Conservation (phyloP, 2,797 vertebrate genomes). For the Pseudopleuronectes americanus region DNA sequence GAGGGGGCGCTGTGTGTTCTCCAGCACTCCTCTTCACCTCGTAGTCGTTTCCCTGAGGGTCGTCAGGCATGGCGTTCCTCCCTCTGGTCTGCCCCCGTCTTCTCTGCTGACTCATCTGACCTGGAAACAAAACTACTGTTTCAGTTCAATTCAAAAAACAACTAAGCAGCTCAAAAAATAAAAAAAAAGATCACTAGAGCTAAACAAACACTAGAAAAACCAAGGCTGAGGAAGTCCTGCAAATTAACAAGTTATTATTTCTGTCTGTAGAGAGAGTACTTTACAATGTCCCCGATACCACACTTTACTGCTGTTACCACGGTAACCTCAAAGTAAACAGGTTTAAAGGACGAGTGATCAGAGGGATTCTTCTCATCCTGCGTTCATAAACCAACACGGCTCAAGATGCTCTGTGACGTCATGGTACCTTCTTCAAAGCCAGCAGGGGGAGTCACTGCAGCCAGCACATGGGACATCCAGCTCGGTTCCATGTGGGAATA, state of each 20-base stretch:
- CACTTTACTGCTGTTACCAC: background rate
- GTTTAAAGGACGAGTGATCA: no score
- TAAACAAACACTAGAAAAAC: background rate
- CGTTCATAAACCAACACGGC: no score
- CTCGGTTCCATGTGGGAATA: constrained; percentile 33
- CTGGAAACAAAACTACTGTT: constrained; percentile 8
- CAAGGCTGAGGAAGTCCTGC: no score
- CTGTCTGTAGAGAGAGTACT: no score
- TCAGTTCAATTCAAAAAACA: no score
- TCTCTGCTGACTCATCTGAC: constrained; percentile 42
- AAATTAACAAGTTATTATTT: no score
- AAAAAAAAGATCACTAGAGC: background rate
- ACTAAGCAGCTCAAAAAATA: background rate
- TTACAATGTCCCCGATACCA: no score
- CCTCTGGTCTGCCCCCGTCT: constrained; percentile 40
- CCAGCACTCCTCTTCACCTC: constrained; percentile 67
- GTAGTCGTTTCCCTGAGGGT: constrained; percentile 79
- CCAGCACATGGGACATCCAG: constrained; percentile 64
- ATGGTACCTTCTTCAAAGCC: constrained; percentile 37
- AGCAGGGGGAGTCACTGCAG: constrained; percentile 50
- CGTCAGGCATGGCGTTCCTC: constrained; percentile 44
- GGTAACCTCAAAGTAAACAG: background rate
- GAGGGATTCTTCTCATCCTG: no score
- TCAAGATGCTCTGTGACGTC: no score
- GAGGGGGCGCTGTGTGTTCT: no score